phyloP scores from a whole-genome alignment of 2,888 invertebrate genomes.

The Dryomyza anilis region DNA sequence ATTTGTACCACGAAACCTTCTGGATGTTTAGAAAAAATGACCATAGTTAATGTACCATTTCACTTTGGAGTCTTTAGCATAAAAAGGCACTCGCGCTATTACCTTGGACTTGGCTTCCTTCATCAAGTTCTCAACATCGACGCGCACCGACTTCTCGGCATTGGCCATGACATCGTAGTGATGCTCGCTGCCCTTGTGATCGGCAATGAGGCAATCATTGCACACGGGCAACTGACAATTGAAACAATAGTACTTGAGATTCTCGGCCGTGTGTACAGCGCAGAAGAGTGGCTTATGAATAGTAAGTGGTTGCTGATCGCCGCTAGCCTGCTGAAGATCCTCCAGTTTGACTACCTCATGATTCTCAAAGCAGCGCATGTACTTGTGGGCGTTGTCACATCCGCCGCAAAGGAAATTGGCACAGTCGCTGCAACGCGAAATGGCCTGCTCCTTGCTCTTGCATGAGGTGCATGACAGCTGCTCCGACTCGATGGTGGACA shows the following conservation, averaged over 20 bases:
- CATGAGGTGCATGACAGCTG: conserved; percentile 88
- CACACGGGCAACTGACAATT: conserved; percentile 86
- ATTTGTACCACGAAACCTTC: too few species aligned
- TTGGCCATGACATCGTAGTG: conserved; percentile 81
- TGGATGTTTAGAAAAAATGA: too few species aligned
- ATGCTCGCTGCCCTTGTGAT: conserved; percentile 84
- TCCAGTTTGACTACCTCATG: conserved; percentile 90
- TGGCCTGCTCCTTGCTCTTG: conserved; percentile 92
- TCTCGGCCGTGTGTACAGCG: conserved; percentile 78
- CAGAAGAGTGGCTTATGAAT: conserved; percentile 91
- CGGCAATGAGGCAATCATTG: conserved; percentile 81
- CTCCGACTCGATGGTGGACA: conserved; percentile 74
- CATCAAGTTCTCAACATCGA: conserved; percentile 76
- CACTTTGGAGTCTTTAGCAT: too few species aligned
- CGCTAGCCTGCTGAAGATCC: conserved; percentile 73
- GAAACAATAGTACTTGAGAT: conserved; percentile 85
- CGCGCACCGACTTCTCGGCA: conserved; percentile 77
- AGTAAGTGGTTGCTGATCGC: conserved; percentile 72
- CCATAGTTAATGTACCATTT: too few species aligned
- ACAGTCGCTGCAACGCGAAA: conserved; percentile 93
- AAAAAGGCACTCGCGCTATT: too few species aligned
- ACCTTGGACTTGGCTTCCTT: conserved; percentile 75
- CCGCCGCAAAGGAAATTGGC: conserved; percentile 91
- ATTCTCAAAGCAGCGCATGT: conserved; percentile 96
- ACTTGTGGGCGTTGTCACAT: conserved; percentile 94